A percentile compares a stretch with the other conserved stretches of the same genome.
Evolutionary conservation across 2,797 vertebrate genomes (phyloP).

Genomic region (Anguilla anguilla): DNA sequence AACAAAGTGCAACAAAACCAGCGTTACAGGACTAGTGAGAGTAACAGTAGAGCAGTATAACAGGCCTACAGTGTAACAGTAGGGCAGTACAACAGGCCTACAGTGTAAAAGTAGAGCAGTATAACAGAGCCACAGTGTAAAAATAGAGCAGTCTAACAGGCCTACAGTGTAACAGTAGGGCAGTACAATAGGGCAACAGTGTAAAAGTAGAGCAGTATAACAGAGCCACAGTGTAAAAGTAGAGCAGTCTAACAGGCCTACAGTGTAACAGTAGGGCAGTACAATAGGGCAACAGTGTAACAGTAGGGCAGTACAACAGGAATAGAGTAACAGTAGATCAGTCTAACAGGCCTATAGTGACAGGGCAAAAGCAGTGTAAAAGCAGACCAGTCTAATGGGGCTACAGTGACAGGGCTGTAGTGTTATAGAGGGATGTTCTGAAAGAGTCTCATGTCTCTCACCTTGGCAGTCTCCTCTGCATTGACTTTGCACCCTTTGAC

Average conservation of each 20-base stretch:
- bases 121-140: not conserved
- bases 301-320: not conserved
- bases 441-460: conserved; percentile 46
- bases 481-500: conserved; percentile 93
- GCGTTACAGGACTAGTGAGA: not conserved
- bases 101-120: not conserved
- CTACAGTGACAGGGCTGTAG: not conserved
- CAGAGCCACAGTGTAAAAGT: not conserved
- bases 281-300: not conserved
- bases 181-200: not conserved
- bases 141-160: not conserved
- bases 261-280: not conserved
- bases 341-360: not conserved
- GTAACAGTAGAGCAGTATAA: not conserved
- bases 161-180: not conserved
- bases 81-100: not conserved
- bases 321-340: not conserved
- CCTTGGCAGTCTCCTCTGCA: conserved; percentile 92
- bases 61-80: not conserved
- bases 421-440: not conserved
- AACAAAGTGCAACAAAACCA: not conserved
- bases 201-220: not conserved
- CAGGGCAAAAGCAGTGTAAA: not conserved
- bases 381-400: not conserved
- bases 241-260: not conserved